Evolutionary conservation across 2,888 invertebrate species (phyloP).

Genomic region (Catotricha subobsoleta): DNA sequence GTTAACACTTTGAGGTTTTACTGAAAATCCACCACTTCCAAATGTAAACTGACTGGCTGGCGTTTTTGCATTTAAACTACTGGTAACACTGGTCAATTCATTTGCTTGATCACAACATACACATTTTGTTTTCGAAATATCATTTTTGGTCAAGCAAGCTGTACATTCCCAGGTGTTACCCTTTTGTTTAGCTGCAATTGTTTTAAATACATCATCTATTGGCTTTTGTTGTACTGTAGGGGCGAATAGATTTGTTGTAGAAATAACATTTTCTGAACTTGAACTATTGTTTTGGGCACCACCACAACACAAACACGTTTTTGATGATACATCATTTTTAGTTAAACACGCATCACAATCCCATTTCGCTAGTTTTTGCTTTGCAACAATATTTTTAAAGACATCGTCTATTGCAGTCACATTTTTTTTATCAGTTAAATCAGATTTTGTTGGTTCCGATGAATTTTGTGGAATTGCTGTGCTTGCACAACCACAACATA

Average conservation of each 20-base stretch:
- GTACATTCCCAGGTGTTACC: neutral
- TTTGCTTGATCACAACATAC: neutral
- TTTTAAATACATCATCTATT: conserved; percentile 2
- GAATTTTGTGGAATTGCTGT: too few relatives aligned
- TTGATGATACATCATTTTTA: neutral
- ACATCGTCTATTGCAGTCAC: too few relatives aligned
- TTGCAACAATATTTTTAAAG: neutral
- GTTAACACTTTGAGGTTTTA: neutral
- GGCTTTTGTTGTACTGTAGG: too few relatives aligned
- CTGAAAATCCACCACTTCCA: neutral
- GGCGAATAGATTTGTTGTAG: too few relatives aligned
- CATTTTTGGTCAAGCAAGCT: neutral
- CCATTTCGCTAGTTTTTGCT: conserved; percentile 3
- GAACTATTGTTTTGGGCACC: neutral
- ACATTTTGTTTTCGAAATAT: conserved; percentile 2
- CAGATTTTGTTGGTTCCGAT: too few relatives aligned
- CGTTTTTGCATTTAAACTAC: neutral
- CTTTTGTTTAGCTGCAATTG: conserved; percentile 1
- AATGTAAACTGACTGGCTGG: neutral
- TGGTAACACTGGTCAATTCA: neutral
- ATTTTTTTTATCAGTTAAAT: too few relatives aligned
- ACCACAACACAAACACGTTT: neutral
- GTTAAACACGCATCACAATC: neutral
- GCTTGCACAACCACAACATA: too few relatives aligned
- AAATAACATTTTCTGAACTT: neutral